Conservation (phyloP, 2,113 vertebrate species). For the Serinus canaria region DNA sequence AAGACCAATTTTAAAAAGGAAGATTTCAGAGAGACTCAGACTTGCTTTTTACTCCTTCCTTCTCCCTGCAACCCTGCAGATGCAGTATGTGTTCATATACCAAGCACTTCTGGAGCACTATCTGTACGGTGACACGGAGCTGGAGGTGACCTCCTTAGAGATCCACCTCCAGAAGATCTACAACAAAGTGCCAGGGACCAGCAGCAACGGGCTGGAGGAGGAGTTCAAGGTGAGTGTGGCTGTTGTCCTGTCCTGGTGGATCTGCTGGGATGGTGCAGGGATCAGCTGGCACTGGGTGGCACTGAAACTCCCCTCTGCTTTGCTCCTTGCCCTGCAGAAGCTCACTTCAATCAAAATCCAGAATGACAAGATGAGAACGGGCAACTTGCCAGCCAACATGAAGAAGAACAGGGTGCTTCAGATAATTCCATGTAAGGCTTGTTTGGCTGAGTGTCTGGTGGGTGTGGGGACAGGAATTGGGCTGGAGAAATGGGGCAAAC, state of each 20-base stretch:
- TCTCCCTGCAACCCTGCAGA: slow-evolving; percentile 72
- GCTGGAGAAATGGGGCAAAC: neutral
- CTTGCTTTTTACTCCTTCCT: neutral
- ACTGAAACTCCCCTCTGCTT: neutral
- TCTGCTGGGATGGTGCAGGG: neutral
- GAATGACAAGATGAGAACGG: slow-evolving; percentile 98
- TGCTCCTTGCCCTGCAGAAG: slow-evolving; percentile 74
- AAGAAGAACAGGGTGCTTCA: slow-evolving; percentile 98
- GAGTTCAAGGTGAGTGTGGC: slow-evolving; percentile 89
- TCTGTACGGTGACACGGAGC: slow-evolving; percentile 95
- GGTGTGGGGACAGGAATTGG: neutral
- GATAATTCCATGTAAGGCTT: slow-evolving; percentile 95
- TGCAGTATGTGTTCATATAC: slow-evolving; percentile 99
- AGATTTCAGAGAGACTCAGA: neutral
- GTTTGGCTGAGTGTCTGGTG: fast-evolving
- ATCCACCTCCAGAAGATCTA: slow-evolving; percentile 95
- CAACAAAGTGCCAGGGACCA: slow-evolving; percentile 88
- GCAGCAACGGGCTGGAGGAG: slow-evolving; percentile 92
- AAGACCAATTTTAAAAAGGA: slow-evolving; percentile 22
- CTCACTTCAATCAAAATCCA: slow-evolving; percentile 99
- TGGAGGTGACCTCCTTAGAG: slow-evolving; percentile 97
- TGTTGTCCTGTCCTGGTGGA: neutral
- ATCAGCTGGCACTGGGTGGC: neutral
- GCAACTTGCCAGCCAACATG: slow-evolving; percentile 98
- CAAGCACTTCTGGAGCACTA: slow-evolving; percentile 97